A percentile compares a stretch with the other conserved stretches of the same genome.
Conservation (phyloP, 2,113 vertebrate species). For the Ageneiosus marmoratus region DNA sequence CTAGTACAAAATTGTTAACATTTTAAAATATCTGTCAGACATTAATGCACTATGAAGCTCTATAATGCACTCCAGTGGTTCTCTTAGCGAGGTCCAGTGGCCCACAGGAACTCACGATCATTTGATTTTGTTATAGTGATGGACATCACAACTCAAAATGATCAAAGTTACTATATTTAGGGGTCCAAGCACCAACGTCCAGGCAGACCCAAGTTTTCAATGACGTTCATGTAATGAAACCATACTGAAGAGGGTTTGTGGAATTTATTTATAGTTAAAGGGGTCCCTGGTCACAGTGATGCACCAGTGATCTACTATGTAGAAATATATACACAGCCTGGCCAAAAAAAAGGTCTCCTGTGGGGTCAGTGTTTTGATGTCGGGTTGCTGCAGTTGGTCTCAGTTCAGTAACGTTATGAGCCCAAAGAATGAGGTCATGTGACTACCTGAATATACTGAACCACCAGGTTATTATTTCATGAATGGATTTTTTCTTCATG, state of each 20-base stretch:
- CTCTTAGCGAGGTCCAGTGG: neutral
- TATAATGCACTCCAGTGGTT: neutral
- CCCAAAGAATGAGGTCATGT: no score
- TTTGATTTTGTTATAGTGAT: neutral
- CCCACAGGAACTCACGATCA: neutral
- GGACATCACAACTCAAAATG: neutral
- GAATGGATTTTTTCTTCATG: no score
- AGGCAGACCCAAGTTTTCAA: neutral
- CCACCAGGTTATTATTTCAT: no score
- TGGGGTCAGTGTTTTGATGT: no score
- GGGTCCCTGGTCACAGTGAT: neutral
- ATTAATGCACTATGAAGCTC: neutral
- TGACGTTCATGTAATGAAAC: neutral
- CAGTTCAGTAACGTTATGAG: no score
- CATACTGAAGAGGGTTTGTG: neutral
- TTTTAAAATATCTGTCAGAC: neutral
- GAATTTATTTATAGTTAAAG: neutral
- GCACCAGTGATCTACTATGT: neutral
- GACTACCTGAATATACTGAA: no score
- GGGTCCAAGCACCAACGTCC: neutral
- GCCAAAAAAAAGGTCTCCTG: no score
- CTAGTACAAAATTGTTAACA: neutral
- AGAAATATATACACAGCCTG: no score
- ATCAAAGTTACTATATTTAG: neutral
- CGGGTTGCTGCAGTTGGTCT: no score